Evolutionary conservation across 1,140 invertebrate species (phyloP).

Genomic region (Papilio dardanus): DNA sequence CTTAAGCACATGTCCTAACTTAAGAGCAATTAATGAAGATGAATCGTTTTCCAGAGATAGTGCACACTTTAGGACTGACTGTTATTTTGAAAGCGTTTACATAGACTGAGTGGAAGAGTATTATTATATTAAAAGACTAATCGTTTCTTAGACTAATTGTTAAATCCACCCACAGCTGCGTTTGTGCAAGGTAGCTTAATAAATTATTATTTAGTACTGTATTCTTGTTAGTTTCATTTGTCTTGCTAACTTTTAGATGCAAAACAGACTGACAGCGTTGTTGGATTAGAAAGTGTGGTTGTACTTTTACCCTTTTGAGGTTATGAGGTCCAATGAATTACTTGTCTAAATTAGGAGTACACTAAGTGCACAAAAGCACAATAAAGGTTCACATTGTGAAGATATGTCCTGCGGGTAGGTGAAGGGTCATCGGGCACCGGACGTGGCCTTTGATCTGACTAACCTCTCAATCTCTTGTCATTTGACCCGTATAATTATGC

Average conservation of each 20-base stretch:
- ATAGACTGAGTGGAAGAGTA: not conserved
- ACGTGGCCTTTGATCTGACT: not conserved
- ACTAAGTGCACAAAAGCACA: not conserved
- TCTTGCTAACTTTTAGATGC: not conserved
- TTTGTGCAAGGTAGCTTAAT: not conserved
- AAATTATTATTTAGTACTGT: not conserved
- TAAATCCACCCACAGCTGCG: not conserved
- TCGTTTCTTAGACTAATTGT: not conserved
- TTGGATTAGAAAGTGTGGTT: not conserved
- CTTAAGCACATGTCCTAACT: no score
- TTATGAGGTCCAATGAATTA: not conserved
- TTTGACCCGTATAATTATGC: slow-evolving; percentile 22
- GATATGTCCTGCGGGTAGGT: not conserved
- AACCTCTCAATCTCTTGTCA: slow-evolving; percentile 15
- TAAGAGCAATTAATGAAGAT: no score
- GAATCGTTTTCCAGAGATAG: not conserved
- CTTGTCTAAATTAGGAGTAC: not conserved
- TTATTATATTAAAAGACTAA: not conserved
- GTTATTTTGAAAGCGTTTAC: not conserved
- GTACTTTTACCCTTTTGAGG: not conserved
- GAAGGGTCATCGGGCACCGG: not conserved
- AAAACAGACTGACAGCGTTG: not conserved
- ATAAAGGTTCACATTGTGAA: not conserved
- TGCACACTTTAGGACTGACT: not conserved
- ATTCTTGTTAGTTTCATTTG: not conserved